A percentile compares a stretch with the other conserved stretches of the same genome.
phyloP scores from a whole-genome alignment of 2,797 vertebrate genomes.

The Brotula barbata region DNA sequence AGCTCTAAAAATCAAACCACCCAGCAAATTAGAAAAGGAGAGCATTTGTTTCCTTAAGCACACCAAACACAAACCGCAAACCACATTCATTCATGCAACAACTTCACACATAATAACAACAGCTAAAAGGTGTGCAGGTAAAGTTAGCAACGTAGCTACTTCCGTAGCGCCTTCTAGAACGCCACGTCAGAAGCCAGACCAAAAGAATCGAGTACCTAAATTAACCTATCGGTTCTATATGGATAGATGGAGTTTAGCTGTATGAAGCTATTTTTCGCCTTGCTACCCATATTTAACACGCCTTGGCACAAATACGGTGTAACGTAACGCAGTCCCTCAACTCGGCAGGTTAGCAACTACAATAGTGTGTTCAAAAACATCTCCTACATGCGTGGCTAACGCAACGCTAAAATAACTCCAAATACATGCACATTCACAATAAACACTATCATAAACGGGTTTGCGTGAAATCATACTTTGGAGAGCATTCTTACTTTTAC shows the following conservation, averaged over 20 bases:
- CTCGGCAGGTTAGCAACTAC: background rate
- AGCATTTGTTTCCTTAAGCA: too few species aligned
- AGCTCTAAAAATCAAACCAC: too few species aligned
- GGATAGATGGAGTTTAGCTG: background rate
- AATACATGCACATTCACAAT: too few species aligned
- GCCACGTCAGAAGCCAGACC: slow-evolving; percentile 78
- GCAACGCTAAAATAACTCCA: background rate
- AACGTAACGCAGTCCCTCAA: too few species aligned
- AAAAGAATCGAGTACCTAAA: slow-evolving; percentile 49
- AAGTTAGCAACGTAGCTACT: slow-evolving; percentile 40
- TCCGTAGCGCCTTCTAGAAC: slow-evolving; percentile 64
- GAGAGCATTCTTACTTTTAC: background rate
- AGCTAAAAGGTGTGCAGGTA: background rate
- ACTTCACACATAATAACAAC: background rate
- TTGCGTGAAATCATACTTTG: too few species aligned
- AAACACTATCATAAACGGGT: too few species aligned
- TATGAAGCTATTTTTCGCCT: background rate
- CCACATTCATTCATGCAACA: too few species aligned
- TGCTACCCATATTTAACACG: background rate
- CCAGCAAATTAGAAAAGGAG: too few species aligned
- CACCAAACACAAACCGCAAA: too few species aligned
- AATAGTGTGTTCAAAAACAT: background rate
- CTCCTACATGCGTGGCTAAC: background rate
- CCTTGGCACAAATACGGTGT: too few species aligned
- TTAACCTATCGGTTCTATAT: background rate